Evolutionary conservation across 2,797 vertebrate genomes (phyloP), one percentile per base, ranked within the genome.

Genomic region (Emydoidea blandingii): DNA sequence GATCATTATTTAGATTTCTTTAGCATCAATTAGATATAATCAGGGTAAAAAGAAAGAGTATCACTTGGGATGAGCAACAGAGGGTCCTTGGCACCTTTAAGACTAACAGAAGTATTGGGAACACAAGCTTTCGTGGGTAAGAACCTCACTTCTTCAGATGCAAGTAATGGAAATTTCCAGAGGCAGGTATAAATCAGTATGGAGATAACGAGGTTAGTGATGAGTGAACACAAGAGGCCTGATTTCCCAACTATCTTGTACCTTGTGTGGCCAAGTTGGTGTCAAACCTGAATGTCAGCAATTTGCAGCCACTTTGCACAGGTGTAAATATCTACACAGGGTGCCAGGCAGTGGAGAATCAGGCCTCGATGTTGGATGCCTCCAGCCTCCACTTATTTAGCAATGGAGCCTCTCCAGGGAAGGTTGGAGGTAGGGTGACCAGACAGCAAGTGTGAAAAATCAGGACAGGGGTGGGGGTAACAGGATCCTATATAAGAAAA

Each of bases 1-100:
- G 86, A 92, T 96, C 65, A 41, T 37, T 95, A 90, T 96, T 95
- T 95, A 95, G 85, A 85, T 41, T 96, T 96, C 84, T 82, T 8
- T 65, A 86, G 83, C 86, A 47, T 79, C 95, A 91, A 95, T 95
- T 91, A 91, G 83, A 93, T 94, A 95, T 97, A 88, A 96, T 86
- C 81, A 95, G 86, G 85, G 83, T 44, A 87, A 86, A 95, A 96
- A 14, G 18, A n/a, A 72, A 31, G 12, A 16, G 29, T 62, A 62
- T 29, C 57, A 34, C 12, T 14, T 62, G 57, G 29, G n/a, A 72
- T 10, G n/a, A 37, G n/a, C n/a, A n/a, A n/a, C n/a, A n/a, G n/a
- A n/a, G n/a, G n/a, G n/a, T n/a, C n/a, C n/a, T n/a, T n/a, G n/a
- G n/a, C n/a, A n/a, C n/a, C n/a, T n/a, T n/a, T n/a, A n/a, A n/a